Conservation (phyloP, 2,888 invertebrate genomes). For the Anthoptus insignis region DNA sequence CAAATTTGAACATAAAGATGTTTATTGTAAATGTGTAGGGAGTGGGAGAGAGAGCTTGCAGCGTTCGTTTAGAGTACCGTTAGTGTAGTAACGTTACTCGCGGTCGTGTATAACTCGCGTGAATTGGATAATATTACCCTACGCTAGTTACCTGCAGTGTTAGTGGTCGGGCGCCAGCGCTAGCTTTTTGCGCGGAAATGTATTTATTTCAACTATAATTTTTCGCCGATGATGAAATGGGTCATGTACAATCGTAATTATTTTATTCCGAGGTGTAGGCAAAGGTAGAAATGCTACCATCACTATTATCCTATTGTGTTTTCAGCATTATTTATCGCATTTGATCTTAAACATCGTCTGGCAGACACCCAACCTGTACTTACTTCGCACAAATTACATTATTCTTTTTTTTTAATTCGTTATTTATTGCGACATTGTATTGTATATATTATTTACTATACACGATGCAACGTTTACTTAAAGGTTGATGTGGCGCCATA, state of each 20-base stretch:
- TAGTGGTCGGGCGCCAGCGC: slow-evolving; percentile 55
- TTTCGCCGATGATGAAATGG: not conserved
- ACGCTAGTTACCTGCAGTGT: slow-evolving; percentile 70
- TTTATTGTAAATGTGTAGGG: slow-evolving; percentile 67
- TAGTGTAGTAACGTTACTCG: slow-evolving; percentile 53
- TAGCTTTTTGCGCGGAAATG: slow-evolving; percentile 37
- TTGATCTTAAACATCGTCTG: slow-evolving; percentile 12
- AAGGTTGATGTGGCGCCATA: slow-evolving; percentile 54
- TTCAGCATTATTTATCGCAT: slow-evolving; percentile 25
- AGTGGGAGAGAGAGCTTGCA: slow-evolving; percentile 79
- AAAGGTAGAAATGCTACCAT: not conserved
- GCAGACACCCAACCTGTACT: slow-evolving; percentile 68
- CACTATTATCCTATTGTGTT: slow-evolving; percentile 2
- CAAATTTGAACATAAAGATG: slow-evolving; percentile 62
- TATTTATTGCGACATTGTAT: slow-evolving; percentile 73
- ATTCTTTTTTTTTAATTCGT: slow-evolving; percentile 55
- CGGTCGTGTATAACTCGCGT: slow-evolving; percentile 32
- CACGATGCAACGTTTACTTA: slow-evolving; percentile 79
- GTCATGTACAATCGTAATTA: not conserved
- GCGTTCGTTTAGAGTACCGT: slow-evolving; percentile 66
- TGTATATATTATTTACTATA: slow-evolving; percentile 64
- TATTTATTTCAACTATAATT: slow-evolving; percentile 43
- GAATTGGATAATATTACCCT: slow-evolving; percentile 52
- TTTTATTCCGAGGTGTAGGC: slow-evolving; percentile 1
- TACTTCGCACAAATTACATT: slow-evolving; percentile 75